Evolutionary conservation across 2,888 invertebrate genomes (phyloP).

Genomic region (Rosalia funebris): DNA sequence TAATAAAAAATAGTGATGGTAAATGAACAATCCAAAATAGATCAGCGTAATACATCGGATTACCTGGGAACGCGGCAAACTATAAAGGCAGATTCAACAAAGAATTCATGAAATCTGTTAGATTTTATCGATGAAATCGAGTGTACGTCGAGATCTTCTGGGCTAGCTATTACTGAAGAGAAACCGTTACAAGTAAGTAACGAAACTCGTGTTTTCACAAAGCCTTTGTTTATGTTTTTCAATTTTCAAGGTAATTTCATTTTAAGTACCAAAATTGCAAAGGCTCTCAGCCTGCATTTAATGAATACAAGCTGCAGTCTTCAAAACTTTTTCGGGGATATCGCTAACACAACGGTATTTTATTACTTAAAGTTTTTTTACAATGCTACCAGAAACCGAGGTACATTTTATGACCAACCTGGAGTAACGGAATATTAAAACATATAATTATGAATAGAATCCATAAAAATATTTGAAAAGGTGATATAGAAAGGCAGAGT

Average conservation of each 20-base stretch:
- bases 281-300: background rate
- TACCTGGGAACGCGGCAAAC: constrained; percentile 10
- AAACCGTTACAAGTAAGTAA: constrained; percentile 3
- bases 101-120: constrained; percentile 8
- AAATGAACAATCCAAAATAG: background rate
- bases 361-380: too few species aligned
- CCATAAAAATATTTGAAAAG: too few species aligned
- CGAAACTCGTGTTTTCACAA: constrained; percentile 10
- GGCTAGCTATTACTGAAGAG: background rate
- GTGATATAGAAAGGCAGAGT: too few species aligned
- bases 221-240: constrained; percentile 17
- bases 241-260: constrained; percentile 24
- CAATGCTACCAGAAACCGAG: too few species aligned
- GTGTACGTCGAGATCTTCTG: constrained; percentile 2
- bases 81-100: constrained; percentile 17
- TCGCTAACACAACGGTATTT: background rate
- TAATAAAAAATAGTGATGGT: too few species aligned
- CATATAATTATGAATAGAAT: too few species aligned
- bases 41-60: constrained; percentile 1
- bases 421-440: too few species aligned
- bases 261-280: background rate
- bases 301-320: background rate
- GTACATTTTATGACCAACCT: too few species aligned
- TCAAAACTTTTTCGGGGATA: background rate
- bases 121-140: constrained; percentile 25